Base-by-base conservation (phyloP, 92 coral and sea anemone species). In the Parazoanthus atlanticus region DNA sequence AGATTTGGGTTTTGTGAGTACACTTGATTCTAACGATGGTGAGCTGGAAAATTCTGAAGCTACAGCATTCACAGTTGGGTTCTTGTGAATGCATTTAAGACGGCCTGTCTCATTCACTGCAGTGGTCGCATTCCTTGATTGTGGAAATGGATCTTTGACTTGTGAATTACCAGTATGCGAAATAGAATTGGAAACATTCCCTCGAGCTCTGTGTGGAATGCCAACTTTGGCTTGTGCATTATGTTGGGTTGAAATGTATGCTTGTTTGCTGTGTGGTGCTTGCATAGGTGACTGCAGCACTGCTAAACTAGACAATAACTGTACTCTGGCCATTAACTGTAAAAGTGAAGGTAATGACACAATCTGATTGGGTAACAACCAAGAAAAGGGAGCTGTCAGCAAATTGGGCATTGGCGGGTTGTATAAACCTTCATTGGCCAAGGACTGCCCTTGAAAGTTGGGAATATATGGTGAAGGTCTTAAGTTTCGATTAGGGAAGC, bases 401-500 rank as follows among this genome's bases (percentile, higher is more conserved):
- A 84, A 46, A 67, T 83, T 69, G 17, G 54, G 86, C 71, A 29
- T 19, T 80, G 67, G 84, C 84, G 41, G 32, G 34, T 9, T 3
- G 21, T 32, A 80, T 54, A 32, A 76, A 38, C 80, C 31, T 38
- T 40, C 29, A n/a, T 5, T 41, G 23, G 52, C 56, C 47, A 76
- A 76, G 40, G 58, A 36, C 32, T 69, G 76, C 26, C 26, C 87
- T 69, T 74, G 43, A 17, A 26, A 69, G 64, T 3, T 67, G 33
- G 56, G 33, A 49, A n/a, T 19, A 23, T 73, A 25, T 13, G 41
- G 19, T 31, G 29, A 41, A 61, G 43, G 56, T 32, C 74, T 28
- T 84, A 47, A 71, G 49, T 16, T 41, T 69, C 64, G 31, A 28
- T 84, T 84, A 70, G 87, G 67, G 70, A 84, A 29, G 30, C 16